Base-by-base conservation (phyloP, 2,797 vertebrate species). In the Discoglossus pictus region DNA sequence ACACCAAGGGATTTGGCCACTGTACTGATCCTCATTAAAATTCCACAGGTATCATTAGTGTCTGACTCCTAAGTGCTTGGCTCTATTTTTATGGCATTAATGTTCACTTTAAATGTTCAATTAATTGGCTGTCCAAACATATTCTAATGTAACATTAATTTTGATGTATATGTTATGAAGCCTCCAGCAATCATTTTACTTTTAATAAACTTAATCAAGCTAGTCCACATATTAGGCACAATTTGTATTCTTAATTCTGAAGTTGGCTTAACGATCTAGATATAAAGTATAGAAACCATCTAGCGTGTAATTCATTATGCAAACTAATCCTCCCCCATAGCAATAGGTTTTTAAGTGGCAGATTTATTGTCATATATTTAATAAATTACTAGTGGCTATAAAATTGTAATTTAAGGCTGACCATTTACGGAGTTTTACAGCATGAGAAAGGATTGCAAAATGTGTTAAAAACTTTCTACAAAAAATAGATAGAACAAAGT, bases 101-200 rank as follows among this genome's bases (percentile, higher is more conserved):
- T 42, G 34, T 13, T 74, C 55, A 12, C 64, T 74, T 77, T 13
- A 74, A 69, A 39, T 50, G 20, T 59, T 72, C 27, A 52, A 73
- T 51, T 21, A 18, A 71, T 36, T 73, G 21, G 18, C 74, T 79
- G 46, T 72, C 73, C 40, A 72, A 74, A 59, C 16, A 67, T 59
- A 65, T 61, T 59, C 55, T 53, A 74, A 74, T 47, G 12, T 75
- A 79, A 74, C 17, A 17, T 8, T 61, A 53, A 73, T 74, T 78
- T 68, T 76, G 40, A 76, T 73, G 68, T 68, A 54, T 31, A 7
- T 12, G 0, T 23, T 66, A 72, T 38, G 10, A 73, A 74, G 31
- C 59, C 47, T 42, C 4, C 9, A 23, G 40, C 16, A 62, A 35
- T 23, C n/a, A 7, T 66, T 67, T 73, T 68, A 12, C 48, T 50